Conservation (phyloP, 2,888 invertebrate species). For the Tryphoninae sp. region DNA sequence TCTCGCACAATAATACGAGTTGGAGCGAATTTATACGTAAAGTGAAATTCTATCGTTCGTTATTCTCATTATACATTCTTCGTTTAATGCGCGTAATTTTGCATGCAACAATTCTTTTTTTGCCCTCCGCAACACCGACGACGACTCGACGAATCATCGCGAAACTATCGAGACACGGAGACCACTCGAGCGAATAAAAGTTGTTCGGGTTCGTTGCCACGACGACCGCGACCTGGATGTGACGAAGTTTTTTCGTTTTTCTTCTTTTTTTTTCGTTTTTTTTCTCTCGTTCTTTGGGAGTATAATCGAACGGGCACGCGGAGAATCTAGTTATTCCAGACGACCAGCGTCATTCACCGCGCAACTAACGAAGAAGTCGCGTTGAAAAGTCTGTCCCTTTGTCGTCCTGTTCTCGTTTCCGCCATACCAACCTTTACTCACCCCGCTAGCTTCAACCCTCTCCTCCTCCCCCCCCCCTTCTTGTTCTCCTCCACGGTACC, state of each 20-base stretch:
- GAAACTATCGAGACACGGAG: slow-evolving; percentile 6
- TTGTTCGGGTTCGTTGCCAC: slow-evolving; percentile 25
- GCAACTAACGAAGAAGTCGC: slow-evolving; percentile 57
- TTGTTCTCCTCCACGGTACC: not conserved
- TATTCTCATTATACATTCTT: not conserved
- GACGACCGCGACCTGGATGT: not conserved
- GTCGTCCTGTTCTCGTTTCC: slow-evolving; percentile 31
- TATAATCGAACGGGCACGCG: slow-evolving; percentile 27
- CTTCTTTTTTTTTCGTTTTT: too few species aligned
- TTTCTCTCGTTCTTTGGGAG: slow-evolving; percentile 7
- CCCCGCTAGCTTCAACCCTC: not conserved
- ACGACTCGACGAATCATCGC: not conserved
- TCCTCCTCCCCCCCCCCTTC: not conserved
- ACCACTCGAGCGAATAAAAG: slow-evolving; percentile 23
- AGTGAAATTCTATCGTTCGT: not conserved
- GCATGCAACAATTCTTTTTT: slow-evolving; percentile 6
- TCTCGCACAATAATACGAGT: not conserved
- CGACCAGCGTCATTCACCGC: slow-evolving; percentile 46
- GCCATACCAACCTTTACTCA: slow-evolving; percentile 21
- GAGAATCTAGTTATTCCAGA: slow-evolving; percentile 55
- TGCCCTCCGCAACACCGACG: not conserved
- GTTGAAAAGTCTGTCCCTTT: slow-evolving; percentile 51
- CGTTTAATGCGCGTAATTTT: not conserved
- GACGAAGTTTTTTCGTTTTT: slow-evolving; percentile 25
- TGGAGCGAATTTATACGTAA: not conserved